Base-by-base conservation (phyloP, 2,888 invertebrate species). In the Adelognathus sp. region DNA sequence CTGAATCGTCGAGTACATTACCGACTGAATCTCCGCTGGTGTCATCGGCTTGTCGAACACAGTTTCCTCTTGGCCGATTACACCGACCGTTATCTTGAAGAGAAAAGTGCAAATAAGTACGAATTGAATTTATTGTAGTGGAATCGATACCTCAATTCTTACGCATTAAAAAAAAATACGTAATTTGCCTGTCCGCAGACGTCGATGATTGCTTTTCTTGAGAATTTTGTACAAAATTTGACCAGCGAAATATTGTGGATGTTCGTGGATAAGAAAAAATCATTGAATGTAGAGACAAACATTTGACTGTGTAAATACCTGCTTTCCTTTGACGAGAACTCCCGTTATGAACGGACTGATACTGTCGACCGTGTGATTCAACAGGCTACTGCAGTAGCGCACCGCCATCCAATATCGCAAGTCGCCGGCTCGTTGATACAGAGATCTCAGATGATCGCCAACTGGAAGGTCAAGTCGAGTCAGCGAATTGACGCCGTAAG, bases 1-100 rank as follows among this genome's bases (percentile, higher is more conserved):
- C 90, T 97, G 97, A 83, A 97, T 97, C 4, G 95, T 96, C 14
- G 95, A 95, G 92, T 98, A 99, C 93, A 99, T 95, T 5, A 98
- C 97, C 27, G 96, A 95, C 88, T 98, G 96, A 69, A 99, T 98
- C 92, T 99, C 99, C 1, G 96, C 95, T 0, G 99, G 99, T 0
- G 98, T 98, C 95, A 99, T 96, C 0, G 99, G 99, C 88, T 98
- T 98, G 92, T 98, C 98, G 88, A 99, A 97, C n/a, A 98, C 96
- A 0, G 97, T 97, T 92, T 99, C 99, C 86, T 98, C 96, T 84
- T 97, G 96, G 0, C 98, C 98, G 87, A 98, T 96, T 67, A 98
- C 97, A 29, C 99, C 99, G 1, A 99, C 97, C 0, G 98, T 98
- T 76, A 98, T 92, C 96, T 94, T 92, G 1, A 29, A 1, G 18